Evolutionary conservation across 1,140 invertebrate genomes (phyloP).

Genomic region (Copidosoma floridanum): DNA sequence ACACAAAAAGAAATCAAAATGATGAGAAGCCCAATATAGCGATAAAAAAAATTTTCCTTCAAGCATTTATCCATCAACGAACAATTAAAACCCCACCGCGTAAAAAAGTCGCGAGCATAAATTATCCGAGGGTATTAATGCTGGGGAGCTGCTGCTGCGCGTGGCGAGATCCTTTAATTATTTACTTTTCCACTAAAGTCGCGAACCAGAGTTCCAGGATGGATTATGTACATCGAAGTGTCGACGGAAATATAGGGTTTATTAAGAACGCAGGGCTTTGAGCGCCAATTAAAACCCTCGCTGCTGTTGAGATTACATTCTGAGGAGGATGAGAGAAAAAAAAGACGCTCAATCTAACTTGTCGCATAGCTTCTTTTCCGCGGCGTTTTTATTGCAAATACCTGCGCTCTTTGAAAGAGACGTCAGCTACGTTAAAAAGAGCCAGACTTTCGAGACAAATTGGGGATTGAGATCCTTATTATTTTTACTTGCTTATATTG

Average conservation of each 20-base stretch:
- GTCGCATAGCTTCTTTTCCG: background rate
- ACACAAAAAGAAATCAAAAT: too few relatives aligned
- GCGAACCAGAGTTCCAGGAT: constrained; percentile 1
- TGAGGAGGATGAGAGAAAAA: background rate
- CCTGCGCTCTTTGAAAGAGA: too few relatives aligned
- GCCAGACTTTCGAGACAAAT: too few relatives aligned
- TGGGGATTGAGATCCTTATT: too few relatives aligned
- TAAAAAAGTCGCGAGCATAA: too few relatives aligned
- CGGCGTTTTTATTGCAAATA: too few relatives aligned
- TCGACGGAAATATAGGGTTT: constrained; percentile 18
- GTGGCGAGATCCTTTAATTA: constrained; percentile 13
- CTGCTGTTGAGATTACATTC: background rate
- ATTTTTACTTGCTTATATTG: too few relatives aligned
- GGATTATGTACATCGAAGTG: constrained; percentile 6
- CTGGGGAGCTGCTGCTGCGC: background rate
- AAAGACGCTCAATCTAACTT: background rate
- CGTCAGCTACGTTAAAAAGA: too few relatives aligned
- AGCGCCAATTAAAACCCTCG: background rate
- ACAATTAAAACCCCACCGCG: too few relatives aligned
- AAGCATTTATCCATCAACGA: too few relatives aligned
- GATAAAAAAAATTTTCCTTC: too few relatives aligned
- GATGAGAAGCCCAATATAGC: too few relatives aligned
- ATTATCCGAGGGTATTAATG: constrained; percentile 15
- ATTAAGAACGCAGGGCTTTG: constrained; percentile 4
- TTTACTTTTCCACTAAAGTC: constrained; percentile 19